Evolutionary conservation across 2,888 invertebrate species (phyloP).

Genomic region (Hoplodrina ambigua): DNA sequence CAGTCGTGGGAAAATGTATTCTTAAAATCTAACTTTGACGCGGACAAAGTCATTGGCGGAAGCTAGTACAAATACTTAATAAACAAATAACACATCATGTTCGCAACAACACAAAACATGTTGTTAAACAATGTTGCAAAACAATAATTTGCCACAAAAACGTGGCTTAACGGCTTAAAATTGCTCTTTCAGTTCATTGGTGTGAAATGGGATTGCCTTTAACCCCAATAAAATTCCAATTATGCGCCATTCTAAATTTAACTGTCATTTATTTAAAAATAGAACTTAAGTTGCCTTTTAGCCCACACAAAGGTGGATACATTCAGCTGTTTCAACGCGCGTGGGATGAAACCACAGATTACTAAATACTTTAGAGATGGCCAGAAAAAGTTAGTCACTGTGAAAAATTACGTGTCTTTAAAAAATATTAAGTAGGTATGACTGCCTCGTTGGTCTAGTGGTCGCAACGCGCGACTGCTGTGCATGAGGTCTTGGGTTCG

Average conservation of each 20-base stretch:
- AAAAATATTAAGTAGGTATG: too few species aligned
- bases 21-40: too few species aligned
- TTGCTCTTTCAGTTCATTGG: not conserved
- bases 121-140: too few species aligned
- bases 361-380: not conserved
- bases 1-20: too few species aligned
- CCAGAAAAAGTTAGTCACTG: not conserved
- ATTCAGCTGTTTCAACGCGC: not conserved
- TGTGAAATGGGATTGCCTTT: not conserved
- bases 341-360: slow-evolving; percentile 9
- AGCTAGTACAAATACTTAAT: too few species aligned
- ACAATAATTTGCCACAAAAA: not conserved
- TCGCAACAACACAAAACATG: too few species aligned
- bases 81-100: too few species aligned
- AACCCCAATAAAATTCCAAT: slow-evolving; percentile 17
- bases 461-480: too few species aligned
- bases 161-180: not conserved
- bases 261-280: slow-evolving; percentile 34
- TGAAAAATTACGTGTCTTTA: too few species aligned
- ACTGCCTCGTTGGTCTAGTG: too few species aligned
- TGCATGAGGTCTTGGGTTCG: too few species aligned
- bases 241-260: slow-evolving; percentile 36
- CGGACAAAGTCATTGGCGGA: too few species aligned
- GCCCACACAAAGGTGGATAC: slow-evolving; percentile 19
- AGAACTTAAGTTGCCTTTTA: slow-evolving; percentile 20